These are phyloP conservation scores for Pangasius mekongensis DNA, from an alignment of 2,797 vertebrate species.

Conservation along the genomic window DNA sequence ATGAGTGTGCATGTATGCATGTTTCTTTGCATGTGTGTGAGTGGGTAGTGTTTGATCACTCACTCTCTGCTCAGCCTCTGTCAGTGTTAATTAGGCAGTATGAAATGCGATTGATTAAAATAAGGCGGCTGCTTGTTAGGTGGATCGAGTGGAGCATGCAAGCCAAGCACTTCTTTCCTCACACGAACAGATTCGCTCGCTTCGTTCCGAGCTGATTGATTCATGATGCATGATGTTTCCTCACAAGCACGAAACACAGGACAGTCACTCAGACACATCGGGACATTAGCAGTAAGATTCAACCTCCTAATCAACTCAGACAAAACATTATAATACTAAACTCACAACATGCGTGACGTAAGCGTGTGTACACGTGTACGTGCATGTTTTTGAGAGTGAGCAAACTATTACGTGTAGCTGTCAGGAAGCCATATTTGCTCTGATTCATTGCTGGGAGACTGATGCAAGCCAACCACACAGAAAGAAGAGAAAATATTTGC, in stretches of 20 bases:
- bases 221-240: constrained; percentile 55
- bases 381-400: background rate
- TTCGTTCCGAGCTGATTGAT: constrained; percentile 66
- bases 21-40: constrained; percentile 9
- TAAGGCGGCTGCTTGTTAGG: constrained; percentile 66
- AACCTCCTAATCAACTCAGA: background rate
- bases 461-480: background rate
- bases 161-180: constrained; percentile 58
- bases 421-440: background rate
- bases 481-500: background rate
- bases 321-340: background rate
- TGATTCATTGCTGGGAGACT: background rate
- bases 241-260: constrained; percentile 50
- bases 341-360: too few species aligned
- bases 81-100: constrained; percentile 73
- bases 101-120: constrained; percentile 81
- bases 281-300: background rate
- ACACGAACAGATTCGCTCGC: constrained; percentile 60
- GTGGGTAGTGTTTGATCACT: constrained; percentile 40
- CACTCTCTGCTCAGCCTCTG: constrained; percentile 32
- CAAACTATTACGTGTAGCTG: background rate
- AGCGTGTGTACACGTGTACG: background rate
- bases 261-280: constrained; percentile 34
- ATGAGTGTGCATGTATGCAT: background rate
- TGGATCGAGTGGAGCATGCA: constrained; percentile 50